phyloP scores from a whole-genome alignment of 1,140 invertebrate species.

The Drosophila pallidifrons region DNA sequence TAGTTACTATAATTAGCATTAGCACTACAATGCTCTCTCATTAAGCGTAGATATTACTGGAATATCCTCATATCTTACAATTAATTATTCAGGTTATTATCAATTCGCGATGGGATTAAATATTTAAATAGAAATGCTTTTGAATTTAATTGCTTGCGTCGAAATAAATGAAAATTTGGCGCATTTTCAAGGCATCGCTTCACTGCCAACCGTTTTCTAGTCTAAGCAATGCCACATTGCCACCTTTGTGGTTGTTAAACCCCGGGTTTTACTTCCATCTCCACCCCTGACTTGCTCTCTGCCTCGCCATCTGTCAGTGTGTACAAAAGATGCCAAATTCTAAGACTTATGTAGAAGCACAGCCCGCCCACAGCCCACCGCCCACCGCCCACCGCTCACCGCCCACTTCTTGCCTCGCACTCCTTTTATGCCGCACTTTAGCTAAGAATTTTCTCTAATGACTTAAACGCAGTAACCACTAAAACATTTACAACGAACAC shows the following conservation, averaged over 20 bases:
- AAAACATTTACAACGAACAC: conserved; percentile 76
- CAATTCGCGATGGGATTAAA: not conserved
- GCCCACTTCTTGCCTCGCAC: conserved; percentile 31
- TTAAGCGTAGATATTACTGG: too few species aligned
- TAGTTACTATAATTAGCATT: not conserved
- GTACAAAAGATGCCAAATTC: conserved; percentile 50
- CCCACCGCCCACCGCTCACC: not conserved
- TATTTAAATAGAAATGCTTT: not conserved
- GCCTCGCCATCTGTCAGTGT: not conserved
- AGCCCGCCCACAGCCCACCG: not conserved
- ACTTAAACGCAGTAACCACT: conserved; percentile 80
- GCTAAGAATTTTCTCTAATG: conserved; percentile 79
- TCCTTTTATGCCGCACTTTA: conserved; percentile 57
- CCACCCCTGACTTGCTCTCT: too few species aligned
- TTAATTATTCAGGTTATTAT: conserved; percentile 1
- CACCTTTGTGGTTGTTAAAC: conserved; percentile 41
- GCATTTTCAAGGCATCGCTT: conserved; percentile 12
- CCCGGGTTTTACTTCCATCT: not conserved
- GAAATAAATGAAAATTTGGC: conserved; percentile 29
- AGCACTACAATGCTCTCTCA: not conserved
- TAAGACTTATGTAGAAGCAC: conserved; percentile 22
- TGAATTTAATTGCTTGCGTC: conserved; percentile 20
- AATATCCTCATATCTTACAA: not conserved
- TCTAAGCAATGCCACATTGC: conserved; percentile 35
- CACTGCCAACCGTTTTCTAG: conserved; percentile 29